Conservation (phyloP, 2,797 vertebrate species). For the Platalea minor region DNA sequence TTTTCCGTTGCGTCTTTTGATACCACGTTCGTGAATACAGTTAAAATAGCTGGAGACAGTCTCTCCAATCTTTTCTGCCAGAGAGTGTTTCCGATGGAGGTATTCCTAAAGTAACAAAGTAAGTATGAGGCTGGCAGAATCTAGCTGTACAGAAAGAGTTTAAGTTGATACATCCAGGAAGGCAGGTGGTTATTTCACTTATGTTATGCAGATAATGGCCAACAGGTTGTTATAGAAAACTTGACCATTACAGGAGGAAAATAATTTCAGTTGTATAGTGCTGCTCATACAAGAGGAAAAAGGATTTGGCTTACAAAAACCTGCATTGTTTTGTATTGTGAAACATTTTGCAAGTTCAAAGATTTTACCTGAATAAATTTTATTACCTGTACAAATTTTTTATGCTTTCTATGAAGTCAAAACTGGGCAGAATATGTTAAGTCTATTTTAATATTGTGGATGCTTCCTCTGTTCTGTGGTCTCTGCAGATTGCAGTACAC, state of each 20-base stretch:
- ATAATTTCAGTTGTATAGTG: neutral
- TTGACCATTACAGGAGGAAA: neutral
- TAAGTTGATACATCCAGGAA: neutral
- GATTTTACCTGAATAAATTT: neutral
- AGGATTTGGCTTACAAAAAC: neutral
- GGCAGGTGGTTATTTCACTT: neutral
- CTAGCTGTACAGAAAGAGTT: neutral
- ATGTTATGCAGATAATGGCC: neutral
- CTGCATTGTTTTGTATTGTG: neutral
- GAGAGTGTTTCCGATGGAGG: neutral
- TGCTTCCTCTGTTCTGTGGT: neutral
- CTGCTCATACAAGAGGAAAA: neutral
- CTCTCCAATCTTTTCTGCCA: neutral
- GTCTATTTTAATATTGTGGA: neutral
- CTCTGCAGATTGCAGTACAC: neutral
- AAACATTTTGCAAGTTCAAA: neutral
- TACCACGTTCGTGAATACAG: neutral
- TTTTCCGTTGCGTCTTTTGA: neutral
- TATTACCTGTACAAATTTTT: neutral
- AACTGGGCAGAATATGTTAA: neutral
- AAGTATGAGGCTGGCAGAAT: neutral
- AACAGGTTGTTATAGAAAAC: neutral
- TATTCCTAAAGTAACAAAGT: neutral
- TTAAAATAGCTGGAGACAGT: neutral
- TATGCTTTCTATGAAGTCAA: neutral